Conservation (phyloP, 2,888 invertebrate genomes). For the Tetrapedia diversipes region DNA sequence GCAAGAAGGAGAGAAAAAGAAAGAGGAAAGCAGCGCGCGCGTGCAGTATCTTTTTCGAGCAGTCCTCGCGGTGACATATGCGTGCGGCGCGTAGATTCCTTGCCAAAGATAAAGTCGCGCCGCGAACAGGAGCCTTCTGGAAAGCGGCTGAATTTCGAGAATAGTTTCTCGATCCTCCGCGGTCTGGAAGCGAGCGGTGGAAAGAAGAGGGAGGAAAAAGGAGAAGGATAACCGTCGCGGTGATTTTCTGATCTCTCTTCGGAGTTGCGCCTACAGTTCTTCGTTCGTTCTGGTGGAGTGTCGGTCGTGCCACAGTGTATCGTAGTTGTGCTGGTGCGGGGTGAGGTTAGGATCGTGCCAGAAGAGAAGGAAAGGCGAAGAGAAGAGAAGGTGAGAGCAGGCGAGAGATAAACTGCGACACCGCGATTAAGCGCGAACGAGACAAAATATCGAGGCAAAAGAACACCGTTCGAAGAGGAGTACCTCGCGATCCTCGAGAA, state of each 20-base stretch:
- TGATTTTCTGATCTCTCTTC: slow-evolving; percentile 51
- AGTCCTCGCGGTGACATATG: slow-evolving; percentile 22
- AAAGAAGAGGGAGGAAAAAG: background rate
- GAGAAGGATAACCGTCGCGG: slow-evolving; percentile 11
- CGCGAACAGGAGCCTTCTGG: background rate
- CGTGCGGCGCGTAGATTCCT: slow-evolving; percentile 36
- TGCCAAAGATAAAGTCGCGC: slow-evolving; percentile 38
- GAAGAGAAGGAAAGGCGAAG: slow-evolving; percentile 35
- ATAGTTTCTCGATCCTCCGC: slow-evolving; percentile 18
- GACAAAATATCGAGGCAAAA: slow-evolving; percentile 51
- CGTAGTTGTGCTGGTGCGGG: slow-evolving; percentile 46
- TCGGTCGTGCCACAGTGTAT: slow-evolving; percentile 21
- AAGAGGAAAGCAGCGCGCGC: slow-evolving; percentile 9
- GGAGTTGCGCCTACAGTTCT: slow-evolving; percentile 44
- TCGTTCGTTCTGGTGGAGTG: slow-evolving; percentile 38
- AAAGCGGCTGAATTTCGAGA: slow-evolving; percentile 23
- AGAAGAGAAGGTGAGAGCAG: slow-evolving; percentile 37
- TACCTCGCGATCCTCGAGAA: slow-evolving; percentile 70
- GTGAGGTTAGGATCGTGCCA: slow-evolving; percentile 63
- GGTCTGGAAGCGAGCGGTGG: background rate
- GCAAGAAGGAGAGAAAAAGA: slow-evolving; percentile 3
- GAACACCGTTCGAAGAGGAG: slow-evolving; percentile 30
- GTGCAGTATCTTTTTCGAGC: slow-evolving; percentile 34
- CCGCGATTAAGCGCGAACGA: slow-evolving; percentile 50
- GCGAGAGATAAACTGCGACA: slow-evolving; percentile 41